Base-by-base conservation (phyloP, 2,797 vertebrate genomes). In the Tokudaia muenninki region DNA sequence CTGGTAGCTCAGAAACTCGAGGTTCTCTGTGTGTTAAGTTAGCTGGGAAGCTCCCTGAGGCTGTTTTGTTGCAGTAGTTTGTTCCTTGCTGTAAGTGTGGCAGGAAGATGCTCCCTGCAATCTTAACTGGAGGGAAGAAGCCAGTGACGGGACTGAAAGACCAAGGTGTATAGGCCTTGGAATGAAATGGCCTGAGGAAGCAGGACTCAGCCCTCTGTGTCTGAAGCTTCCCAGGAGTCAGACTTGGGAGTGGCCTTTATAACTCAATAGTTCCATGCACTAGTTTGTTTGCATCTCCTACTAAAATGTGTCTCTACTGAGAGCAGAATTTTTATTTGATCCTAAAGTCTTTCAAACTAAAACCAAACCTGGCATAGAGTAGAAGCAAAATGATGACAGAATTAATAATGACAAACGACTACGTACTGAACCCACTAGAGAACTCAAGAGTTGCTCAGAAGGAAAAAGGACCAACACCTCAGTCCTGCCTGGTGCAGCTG, bases 401-500 rank as follows among this genome's bases (percentile, higher is more conserved):
- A 24, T 59, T 50, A n/a, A n/a, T 8, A 26, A 8, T 0, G 2
- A 8, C 7, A 7, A 16, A 10, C 19, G 11, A 2, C 19, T 5
- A 67, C 9, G 4, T 1, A 67, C 4, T 1, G 0, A 3, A 3
- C 37, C 47, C 50, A 44, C 22, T 17, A 44, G 12, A 31, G 37
- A 22, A 9, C 0, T 52, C 22, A 31, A 61, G 57, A 50, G 52
- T 55, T 26, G 37, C 3, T 0, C 3, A 24, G 75, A 41, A 41
- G 79, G 50, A 4, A 24, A n/a, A 0, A 6, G 55, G 41, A 19
- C 14, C 2, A 1, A 1, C 0, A 11, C 5, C 47, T 29, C 8
- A 3, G 55, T 1, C 0, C 2, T 52, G 12, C 9, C 3, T 0
- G 13, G 37, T 1, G 7, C n/a, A 4, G 5, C 0, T 10, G 9